phyloP scores from a whole-genome alignment of 2,888 invertebrate genomes.

The Agrotis exclamationis region DNA sequence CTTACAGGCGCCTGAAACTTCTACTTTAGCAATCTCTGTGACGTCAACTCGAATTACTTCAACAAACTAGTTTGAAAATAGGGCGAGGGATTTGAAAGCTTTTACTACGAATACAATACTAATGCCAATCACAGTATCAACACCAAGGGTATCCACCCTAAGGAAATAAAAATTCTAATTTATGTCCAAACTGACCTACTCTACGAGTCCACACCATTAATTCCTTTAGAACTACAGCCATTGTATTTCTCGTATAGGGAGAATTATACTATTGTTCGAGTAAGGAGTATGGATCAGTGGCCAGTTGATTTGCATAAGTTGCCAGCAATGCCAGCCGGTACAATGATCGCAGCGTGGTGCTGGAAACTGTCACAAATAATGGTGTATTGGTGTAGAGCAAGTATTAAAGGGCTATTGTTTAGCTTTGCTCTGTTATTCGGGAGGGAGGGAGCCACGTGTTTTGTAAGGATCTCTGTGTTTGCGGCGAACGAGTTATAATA shows the following conservation, averaged over 20 bases:
- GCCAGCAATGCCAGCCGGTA: conserved; percentile 45
- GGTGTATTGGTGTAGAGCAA: conserved; percentile 56
- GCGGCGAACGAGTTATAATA: conserved; percentile 22
- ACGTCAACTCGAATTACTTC: conserved; percentile 5
- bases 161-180: conserved; percentile 60
- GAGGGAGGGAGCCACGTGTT: conserved; percentile 66
- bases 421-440: conserved; percentile 50
- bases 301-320: conserved; percentile 57
- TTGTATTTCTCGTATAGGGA: conserved; percentile 52
- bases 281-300: conserved; percentile 49
- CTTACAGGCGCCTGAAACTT: not conserved
- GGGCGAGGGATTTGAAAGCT: conserved; percentile 17
- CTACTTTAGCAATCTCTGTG: not conserved
- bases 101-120: conserved; percentile 37
- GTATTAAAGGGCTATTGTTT: conserved; percentile 66
- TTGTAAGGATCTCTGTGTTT: conserved; percentile 49
- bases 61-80: conserved; percentile 25
- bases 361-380: conserved; percentile 46
- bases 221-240: conserved; percentile 42
- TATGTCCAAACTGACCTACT: conserved; percentile 57
- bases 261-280: conserved; percentile 55
- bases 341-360: conserved; percentile 47
- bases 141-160: conserved; percentile 47
- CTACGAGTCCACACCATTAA: conserved; percentile 53
- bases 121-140: conserved; percentile 53